These are phyloP conservation scores for cat (Felis catus) DNA, from an alignment of 2,113 vertebrate genomes.

Conservation along the genomic window F.catus_Fca126_mat1.0 CM031413.1:95870501-95871000, in stretches of 20 bases:
- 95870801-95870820: constrained; percentile 54
- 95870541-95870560: too few relatives aligned
- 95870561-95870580: too few relatives aligned
- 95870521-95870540: too few relatives aligned
- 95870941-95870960: constrained; percentile 92
- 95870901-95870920: constrained; percentile 94
- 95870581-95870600: background rate
- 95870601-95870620: constrained; percentile 44
- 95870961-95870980: constrained; percentile 97
- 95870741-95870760: background rate
- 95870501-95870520: too few relatives aligned
- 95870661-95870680: background rate
- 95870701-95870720: constrained; percentile 48
- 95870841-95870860: constrained; percentile 99
- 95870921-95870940: constrained; percentile 89
- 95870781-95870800: constrained; percentile 49
- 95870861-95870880: constrained; percentile 98
- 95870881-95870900: constrained; percentile 95
- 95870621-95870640: background rate
- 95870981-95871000: constrained; percentile 98
- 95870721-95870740: constrained; percentile 33
- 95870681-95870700: constrained; percentile 26
- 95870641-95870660: constrained; percentile 29
- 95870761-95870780: constrained; percentile 2
- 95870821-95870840: constrained; percentile 81